Evolutionary conservation across 2,113 vertebrate genomes (phyloP).

Genomic region (Myxocyprinus asiaticus): DNA sequence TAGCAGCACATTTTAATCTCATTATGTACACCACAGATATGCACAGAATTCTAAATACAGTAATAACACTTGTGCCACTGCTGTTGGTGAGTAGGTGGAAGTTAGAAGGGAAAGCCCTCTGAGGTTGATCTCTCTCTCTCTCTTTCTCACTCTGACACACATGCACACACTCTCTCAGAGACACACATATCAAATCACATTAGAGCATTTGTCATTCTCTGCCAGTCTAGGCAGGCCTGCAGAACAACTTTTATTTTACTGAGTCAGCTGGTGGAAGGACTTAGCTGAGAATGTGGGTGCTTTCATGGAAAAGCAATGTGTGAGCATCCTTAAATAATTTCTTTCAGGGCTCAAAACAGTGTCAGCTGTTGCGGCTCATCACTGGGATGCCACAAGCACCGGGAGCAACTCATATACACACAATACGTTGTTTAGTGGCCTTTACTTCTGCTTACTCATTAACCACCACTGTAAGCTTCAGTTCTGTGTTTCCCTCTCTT

Average conservation of each 20-base stretch:
- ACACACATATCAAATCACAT: conserved; percentile 27
- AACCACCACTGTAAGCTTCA: conserved; percentile 22
- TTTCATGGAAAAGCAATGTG: background rate
- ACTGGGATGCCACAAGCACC: background rate
- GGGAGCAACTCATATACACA: background rate
- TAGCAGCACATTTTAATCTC: conserved; percentile 32
- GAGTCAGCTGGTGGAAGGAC: conserved; percentile 4
- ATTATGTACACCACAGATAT: conserved; percentile 27
- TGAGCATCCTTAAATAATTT: conserved; percentile 3
- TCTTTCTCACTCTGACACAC: background rate
- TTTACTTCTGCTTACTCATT: background rate
- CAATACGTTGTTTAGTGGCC: background rate
- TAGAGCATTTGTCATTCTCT: conserved; percentile 24
- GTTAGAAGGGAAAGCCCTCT: conserved; percentile 49
- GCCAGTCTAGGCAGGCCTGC: background rate
- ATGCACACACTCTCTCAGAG: conserved; percentile 11
- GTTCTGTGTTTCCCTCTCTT: background rate
- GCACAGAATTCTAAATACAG: conserved; percentile 48
- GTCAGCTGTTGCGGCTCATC: background rate
- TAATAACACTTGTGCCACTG: conserved; percentile 43
- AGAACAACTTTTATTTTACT: conserved; percentile 33
- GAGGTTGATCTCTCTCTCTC: conserved; percentile 25
- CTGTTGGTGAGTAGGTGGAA: conserved; percentile 56
- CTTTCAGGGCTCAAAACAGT: conserved; percentile 12
- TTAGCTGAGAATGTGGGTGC: background rate